A percentile compares a stretch with the other conserved stretches of the same genome.
These are phyloP conservation scores for Cantharis rustica DNA, from an alignment of 2,888 invertebrate species.

Conservation along the genomic window DNA sequence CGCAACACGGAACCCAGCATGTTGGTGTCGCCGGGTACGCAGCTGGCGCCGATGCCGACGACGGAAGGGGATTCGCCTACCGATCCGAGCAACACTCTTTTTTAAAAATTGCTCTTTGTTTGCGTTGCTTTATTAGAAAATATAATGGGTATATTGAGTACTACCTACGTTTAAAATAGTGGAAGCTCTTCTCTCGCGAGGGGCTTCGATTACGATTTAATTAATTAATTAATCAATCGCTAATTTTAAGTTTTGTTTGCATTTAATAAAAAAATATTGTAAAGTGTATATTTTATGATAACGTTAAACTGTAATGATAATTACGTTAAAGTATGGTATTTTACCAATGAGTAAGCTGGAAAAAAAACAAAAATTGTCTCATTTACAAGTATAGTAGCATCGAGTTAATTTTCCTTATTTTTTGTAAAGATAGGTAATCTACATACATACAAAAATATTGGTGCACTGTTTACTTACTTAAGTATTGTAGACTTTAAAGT, in stretches of 20 bases:
- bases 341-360: slow-evolving; percentile 54
- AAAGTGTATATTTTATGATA: slow-evolving; percentile 45
- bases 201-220: slow-evolving; percentile 19
- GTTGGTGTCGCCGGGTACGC: slow-evolving; percentile 61
- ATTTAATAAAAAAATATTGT: slow-evolving; percentile 46
- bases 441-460: background rate
- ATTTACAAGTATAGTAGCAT: slow-evolving; percentile 13
- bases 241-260: slow-evolving; percentile 40
- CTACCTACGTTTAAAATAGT: slow-evolving; percentile 13
- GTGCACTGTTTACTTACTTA: background rate
- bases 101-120: slow-evolving; percentile 42
- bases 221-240: background rate
- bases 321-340: slow-evolving; percentile 65
- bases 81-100: slow-evolving; percentile 55
- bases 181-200: slow-evolving; percentile 9
- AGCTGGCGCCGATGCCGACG: slow-evolving; percentile 56
- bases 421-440: background rate
- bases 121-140: slow-evolving; percentile 8
- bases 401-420: slow-evolving; percentile 1
- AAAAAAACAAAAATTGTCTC: slow-evolving; percentile 18
- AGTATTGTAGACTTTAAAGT: background rate
- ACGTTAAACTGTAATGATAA: slow-evolving; percentile 61
- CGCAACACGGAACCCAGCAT: slow-evolving; percentile 89
- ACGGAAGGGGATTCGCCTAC: slow-evolving; percentile 58
- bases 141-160: slow-evolving; percentile 1